Conservation (phyloP, 2,888 invertebrate species). For the Leptopterna dolabrata region DNA sequence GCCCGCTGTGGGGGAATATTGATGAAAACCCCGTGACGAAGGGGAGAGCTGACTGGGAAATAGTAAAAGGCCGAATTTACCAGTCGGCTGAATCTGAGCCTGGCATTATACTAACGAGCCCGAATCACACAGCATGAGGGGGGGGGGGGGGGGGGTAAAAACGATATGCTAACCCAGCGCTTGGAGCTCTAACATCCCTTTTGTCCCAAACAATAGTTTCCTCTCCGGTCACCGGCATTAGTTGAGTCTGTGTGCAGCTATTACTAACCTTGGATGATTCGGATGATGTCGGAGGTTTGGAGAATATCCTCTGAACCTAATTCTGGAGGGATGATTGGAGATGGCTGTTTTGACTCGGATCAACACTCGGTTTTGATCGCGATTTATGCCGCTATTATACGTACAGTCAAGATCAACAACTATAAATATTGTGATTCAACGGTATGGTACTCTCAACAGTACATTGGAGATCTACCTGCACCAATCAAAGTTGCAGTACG, state of each 20-base stretch:
- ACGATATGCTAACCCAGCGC: constrained; percentile 44
- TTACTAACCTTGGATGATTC: background rate
- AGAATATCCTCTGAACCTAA: too few species aligned
- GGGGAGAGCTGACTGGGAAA: constrained; percentile 26
- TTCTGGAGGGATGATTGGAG: too few species aligned
- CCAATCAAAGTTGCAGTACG: too few species aligned
- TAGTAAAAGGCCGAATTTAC: constrained; percentile 53
- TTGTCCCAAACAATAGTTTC: constrained; percentile 2
- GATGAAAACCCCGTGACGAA: background rate
- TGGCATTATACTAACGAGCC: constrained; percentile 55
- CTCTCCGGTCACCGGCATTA: background rate
- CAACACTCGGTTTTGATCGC: too few species aligned
- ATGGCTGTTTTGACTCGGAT: too few species aligned
- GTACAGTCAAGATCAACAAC: too few species aligned
- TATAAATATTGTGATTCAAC: too few species aligned
- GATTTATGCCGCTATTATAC: too few species aligned
- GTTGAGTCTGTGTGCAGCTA: background rate
- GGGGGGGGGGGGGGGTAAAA: too few species aligned
- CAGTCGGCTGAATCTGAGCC: constrained; percentile 55
- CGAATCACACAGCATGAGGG: constrained; percentile 47
- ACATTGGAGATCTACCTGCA: too few species aligned
- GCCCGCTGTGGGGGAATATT: constrained; percentile 14
- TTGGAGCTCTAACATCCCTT: background rate
- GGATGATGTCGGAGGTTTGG: too few species aligned
- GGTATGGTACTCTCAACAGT: too few species aligned